A percentile compares a stretch with the other conserved stretches of the same genome.
These are phyloP conservation scores for Hipparchia semele DNA, from an alignment of 2,888 invertebrate genomes.

Conservation along the genomic window DNA sequence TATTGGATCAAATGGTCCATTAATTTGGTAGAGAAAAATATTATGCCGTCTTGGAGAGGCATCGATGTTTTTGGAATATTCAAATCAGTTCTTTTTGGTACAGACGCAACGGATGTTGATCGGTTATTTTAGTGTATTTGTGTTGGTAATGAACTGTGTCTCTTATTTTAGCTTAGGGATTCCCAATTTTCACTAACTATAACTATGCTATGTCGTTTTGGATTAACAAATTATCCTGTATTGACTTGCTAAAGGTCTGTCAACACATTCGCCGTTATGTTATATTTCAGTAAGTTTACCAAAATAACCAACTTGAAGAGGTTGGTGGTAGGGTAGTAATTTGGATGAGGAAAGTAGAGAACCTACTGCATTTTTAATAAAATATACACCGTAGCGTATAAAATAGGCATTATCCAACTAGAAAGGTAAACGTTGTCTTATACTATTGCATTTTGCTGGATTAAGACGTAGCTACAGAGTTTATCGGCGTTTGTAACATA, in stretches of 20 bases:
- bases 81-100: neutral
- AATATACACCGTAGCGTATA: neutral
- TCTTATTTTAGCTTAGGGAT: neutral
- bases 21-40: neutral
- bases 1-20: neutral
- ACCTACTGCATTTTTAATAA: too few relatives aligned
- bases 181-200: too few relatives aligned
- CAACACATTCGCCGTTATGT: too few relatives aligned
- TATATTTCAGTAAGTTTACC: too few relatives aligned
- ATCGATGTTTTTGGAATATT: neutral
- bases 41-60: neutral
- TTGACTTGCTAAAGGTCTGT: neutral
- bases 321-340: too few relatives aligned
- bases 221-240: neutral
- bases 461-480: neutral
- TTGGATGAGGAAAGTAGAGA: too few relatives aligned
- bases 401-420: neutral
- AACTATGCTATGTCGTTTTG: neutral
- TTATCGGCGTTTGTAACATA: too few relatives aligned
- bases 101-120: neutral
- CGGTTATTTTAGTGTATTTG: slow-evolving; percentile 8
- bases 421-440: neutral
- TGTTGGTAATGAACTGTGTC: neutral
- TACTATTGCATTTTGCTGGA: neutral
- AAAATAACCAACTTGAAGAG: too few relatives aligned